These are phyloP conservation scores for Mamestra brassicae DNA, from an alignment of 2,888 invertebrate species.

Conservation along the genomic window DNA sequence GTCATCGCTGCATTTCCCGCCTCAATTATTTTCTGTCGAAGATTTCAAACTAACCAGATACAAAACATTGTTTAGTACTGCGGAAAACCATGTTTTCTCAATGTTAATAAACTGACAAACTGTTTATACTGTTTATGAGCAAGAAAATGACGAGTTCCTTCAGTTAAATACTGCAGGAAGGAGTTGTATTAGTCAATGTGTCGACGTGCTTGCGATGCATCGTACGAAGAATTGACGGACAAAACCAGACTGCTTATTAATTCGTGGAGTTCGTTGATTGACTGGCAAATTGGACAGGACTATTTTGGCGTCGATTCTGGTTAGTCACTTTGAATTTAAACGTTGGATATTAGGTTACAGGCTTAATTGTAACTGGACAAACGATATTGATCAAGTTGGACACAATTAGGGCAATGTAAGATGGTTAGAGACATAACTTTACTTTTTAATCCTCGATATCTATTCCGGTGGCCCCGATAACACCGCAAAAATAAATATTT, in stretches of 20 bases:
- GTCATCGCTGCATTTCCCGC: no score
- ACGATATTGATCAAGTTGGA: neutral
- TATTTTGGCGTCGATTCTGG: slow-evolving; percentile 1
- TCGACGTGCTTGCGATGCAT: slow-evolving; percentile 20
- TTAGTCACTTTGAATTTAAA: neutral
- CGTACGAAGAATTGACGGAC: slow-evolving; percentile 34
- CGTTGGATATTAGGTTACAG: neutral
- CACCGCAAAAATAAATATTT: neutral
- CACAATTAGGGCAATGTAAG: neutral
- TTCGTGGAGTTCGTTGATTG: slow-evolving; percentile 18
- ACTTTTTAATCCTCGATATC: neutral
- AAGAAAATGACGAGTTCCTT: slow-evolving; percentile 21
- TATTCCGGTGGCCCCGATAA: neutral
- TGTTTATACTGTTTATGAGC: slow-evolving; percentile 34
- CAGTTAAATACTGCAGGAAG: slow-evolving; percentile 28
- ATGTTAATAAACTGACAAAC: slow-evolving; percentile 16
- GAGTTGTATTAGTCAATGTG: slow-evolving; percentile 29
- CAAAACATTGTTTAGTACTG: neutral
- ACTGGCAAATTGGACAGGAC: slow-evolving; percentile 21
- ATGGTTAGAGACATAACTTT: neutral
- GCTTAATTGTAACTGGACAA: neutral
- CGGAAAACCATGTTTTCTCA: neutral
- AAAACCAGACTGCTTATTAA: slow-evolving; percentile 30
- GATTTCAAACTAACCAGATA: slow-evolving; percentile 4
- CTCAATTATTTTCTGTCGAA: neutral